These are phyloP conservation scores for Zonotrichia albicollis DNA, from an alignment of 2,797 vertebrate species.

Conservation along the genomic window DNA sequence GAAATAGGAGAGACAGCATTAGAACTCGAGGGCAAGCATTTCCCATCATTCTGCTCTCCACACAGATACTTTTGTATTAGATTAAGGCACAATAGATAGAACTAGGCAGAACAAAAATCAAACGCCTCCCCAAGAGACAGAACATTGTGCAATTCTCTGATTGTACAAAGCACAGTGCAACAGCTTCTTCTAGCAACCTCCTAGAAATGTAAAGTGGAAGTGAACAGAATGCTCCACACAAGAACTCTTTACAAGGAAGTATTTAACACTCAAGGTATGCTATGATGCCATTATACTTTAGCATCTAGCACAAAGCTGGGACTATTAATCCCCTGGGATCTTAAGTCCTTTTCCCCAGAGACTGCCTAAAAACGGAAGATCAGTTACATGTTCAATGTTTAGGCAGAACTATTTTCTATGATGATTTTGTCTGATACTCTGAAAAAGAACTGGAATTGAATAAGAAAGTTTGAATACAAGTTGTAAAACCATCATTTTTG, in stretches of 20 bases:
- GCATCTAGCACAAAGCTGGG: background rate
- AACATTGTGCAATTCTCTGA: background rate
- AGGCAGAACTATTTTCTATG: background rate
- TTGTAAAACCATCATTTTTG: background rate
- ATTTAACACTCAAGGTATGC: background rate
- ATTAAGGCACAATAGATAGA: background rate
- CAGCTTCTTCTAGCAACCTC: background rate
- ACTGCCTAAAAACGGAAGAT: background rate
- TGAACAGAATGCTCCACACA: background rate
- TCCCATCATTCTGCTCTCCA: constrained; percentile 7
- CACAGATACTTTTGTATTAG: background rate
- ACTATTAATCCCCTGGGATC: background rate
- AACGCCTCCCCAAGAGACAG: background rate
- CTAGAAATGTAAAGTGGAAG: background rate
- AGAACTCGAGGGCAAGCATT: constrained; percentile 44
- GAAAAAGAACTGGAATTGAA: background rate
- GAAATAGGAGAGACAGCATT: constrained; percentile 22
- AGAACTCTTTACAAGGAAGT: background rate
- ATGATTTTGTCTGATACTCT: background rate
- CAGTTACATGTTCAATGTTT: background rate
- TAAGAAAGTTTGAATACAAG: constrained; percentile 10
- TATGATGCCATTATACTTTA: background rate
- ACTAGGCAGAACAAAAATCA: constrained; percentile 21
- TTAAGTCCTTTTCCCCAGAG: background rate
- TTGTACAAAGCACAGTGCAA: background rate